These are phyloP conservation scores for Centropyge bicolor DNA, from an alignment of 2,797 vertebrate genomes.

Conservation along the genomic window DNA sequence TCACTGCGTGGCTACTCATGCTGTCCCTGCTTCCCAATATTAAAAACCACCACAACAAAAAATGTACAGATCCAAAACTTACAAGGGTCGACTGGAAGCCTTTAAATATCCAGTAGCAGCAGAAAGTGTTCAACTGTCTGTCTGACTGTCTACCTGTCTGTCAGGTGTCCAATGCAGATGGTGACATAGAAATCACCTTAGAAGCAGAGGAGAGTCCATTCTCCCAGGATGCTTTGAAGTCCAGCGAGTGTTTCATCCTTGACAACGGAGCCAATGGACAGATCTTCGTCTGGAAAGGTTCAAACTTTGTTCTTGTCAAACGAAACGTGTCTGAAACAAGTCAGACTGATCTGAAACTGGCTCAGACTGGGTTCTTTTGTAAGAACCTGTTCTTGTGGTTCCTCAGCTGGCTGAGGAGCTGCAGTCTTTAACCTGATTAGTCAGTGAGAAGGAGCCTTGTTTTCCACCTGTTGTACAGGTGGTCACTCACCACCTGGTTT, in stretches of 20 bases:
- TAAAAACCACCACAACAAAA: too few relatives aligned
- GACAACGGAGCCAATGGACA: slow-evolving; percentile 75
- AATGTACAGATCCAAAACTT: too few relatives aligned
- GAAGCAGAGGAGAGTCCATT: slow-evolving; percentile 77
- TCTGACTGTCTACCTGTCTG: neutral
- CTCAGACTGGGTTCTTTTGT: neutral
- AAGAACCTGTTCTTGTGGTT: neutral
- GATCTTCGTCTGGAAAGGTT: slow-evolving; percentile 85
- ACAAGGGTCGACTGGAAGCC: neutral
- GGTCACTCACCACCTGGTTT: neutral
- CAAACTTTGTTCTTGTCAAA: too few relatives aligned
- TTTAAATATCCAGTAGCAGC: neutral
- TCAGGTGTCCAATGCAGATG: slow-evolving; percentile 79
- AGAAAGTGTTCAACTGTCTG: neutral
- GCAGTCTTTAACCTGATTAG: neutral
- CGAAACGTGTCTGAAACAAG: neutral
- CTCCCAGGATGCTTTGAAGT: slow-evolving; percentile 68
- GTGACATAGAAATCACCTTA: slow-evolving; percentile 69
- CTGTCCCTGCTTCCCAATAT: neutral
- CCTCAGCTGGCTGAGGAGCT: neutral
- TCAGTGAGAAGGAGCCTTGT: neutral
- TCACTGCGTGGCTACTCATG: neutral
- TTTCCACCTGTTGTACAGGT: neutral
- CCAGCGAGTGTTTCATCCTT: slow-evolving; percentile 81
- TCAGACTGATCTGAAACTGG: neutral